Percentiles rank a stretch among this genome's conserved stretches.
These are phyloP conservation scores for Ecdyonurus torrentis DNA, from an alignment of 2,888 invertebrate species.

Conservation along the genomic window DNA sequence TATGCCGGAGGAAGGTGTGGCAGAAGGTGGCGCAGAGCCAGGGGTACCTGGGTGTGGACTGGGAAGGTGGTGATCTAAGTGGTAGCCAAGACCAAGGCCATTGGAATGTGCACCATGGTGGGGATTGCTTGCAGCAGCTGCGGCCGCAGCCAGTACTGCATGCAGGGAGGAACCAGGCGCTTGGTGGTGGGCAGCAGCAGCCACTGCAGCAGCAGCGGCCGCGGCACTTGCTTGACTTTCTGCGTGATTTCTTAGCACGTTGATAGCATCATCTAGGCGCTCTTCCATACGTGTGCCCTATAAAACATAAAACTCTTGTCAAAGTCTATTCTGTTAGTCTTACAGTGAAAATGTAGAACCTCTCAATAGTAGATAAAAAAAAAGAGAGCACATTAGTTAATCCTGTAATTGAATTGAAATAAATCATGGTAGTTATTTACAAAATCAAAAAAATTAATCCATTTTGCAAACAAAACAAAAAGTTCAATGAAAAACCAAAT, in stretches of 20 bases:
- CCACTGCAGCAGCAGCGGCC: constrained; percentile 10
- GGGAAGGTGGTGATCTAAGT: constrained; percentile 19
- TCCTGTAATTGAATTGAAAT: too few relatives aligned
- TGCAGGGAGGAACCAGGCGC: constrained; percentile 14
- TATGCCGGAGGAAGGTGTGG: constrained; percentile 29
- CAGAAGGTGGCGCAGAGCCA: constrained; percentile 26
- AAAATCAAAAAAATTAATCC: too few relatives aligned
- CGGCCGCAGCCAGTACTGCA: constrained; percentile 8
- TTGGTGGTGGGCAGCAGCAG: constrained; percentile 21
- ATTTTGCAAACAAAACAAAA: too few relatives aligned
- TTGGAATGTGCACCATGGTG: constrained; percentile 24
- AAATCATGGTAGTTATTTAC: too few relatives aligned
- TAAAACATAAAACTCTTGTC: too few relatives aligned
- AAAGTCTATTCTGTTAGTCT: too few relatives aligned
- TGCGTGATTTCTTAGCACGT: constrained; percentile 86
- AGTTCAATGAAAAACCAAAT: too few relatives aligned
- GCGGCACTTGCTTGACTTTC: constrained; percentile 49
- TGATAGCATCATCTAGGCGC: constrained; percentile 86
- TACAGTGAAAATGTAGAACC: too few relatives aligned
- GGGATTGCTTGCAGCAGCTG: constrained; percentile 3
- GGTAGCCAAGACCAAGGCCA: constrained; percentile 19
- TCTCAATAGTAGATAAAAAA: too few relatives aligned
- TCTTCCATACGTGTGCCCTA: constrained; percentile 90
- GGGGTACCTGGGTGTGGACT: constrained; percentile 27
- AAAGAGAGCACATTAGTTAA: too few relatives aligned